A percentile compares a stretch with the other conserved stretches of the same genome.
Evolutionary conservation across 2,888 invertebrate species (phyloP).

Genomic region (Drosophila tripunctata): DNA sequence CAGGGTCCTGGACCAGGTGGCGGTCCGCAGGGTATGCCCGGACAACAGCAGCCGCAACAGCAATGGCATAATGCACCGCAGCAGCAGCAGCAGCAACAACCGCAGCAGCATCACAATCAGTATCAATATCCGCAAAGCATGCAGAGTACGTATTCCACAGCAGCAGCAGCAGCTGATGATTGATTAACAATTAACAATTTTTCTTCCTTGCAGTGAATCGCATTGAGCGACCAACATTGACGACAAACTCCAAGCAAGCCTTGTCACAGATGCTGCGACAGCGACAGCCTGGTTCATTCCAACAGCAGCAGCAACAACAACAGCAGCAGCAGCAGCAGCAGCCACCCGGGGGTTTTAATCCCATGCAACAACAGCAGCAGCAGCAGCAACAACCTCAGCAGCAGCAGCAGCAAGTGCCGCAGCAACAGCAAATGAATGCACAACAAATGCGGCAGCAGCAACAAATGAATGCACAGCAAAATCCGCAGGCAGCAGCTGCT

Average conservation of each 20-base stretch:
- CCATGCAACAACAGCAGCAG: conserved; percentile 81
- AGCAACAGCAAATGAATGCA: conserved; percentile 76
- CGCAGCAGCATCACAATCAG: conserved; percentile 78
- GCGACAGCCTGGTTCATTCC: conserved; percentile 87
- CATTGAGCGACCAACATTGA: conserved; percentile 85
- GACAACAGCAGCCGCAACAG: conserved; percentile 83
- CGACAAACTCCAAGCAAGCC: conserved; percentile 90
- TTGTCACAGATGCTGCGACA: conserved; percentile 93
- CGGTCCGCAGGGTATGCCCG: conserved; percentile 80
- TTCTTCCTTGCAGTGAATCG: conserved; percentile 81
- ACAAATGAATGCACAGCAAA: conserved; percentile 62
- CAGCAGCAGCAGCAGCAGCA: conserved; percentile 64
- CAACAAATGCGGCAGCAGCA: conserved; percentile 80
- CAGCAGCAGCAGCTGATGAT: neutral
- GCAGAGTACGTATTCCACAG: conserved; percentile 68
- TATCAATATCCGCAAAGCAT: conserved; percentile 83
- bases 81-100: conserved; percentile 69
- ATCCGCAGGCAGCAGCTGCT: conserved; percentile 79
- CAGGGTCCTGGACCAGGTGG: conserved; percentile 72
- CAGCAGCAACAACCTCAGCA: conserved; percentile 77
- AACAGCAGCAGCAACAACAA: conserved; percentile 67
- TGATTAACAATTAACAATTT: neutral
- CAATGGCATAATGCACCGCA: conserved; percentile 80
- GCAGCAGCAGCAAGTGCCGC: conserved; percentile 75
- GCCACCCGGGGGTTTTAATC: conserved; percentile 71